phyloP scores from a whole-genome alignment of 2,113 vertebrate species.

The Picathartes gymnocephalus region DNA sequence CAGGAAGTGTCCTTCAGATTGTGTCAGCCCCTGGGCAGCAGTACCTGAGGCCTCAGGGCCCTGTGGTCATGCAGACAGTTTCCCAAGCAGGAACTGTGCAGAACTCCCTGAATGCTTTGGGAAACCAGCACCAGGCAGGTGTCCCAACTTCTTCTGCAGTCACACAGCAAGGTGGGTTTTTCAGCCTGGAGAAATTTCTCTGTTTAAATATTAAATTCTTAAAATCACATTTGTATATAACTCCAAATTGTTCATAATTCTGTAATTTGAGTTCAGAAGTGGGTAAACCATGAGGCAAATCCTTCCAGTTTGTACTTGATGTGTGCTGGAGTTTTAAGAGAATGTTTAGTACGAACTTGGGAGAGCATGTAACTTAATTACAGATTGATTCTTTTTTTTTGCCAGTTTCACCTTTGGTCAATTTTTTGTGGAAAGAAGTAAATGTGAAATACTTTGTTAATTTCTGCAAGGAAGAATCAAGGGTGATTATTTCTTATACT shows the following conservation, averaged over 20 bases:
- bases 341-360: background rate
- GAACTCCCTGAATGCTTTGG: conserved; percentile 73
- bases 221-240: rapidly evolving
- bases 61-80: conserved; percentile 84
- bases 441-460: background rate
- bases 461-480: background rate
- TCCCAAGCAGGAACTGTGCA: conserved; percentile 76
- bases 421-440: background rate
- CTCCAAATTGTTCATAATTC: background rate
- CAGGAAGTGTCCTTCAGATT: conserved; percentile 92
- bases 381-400: background rate
- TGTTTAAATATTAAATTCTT: background rate
- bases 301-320: background rate
- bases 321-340: background rate
- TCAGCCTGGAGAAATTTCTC: background rate
- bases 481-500: background rate
- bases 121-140: conserved; percentile 67
- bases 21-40: conserved; percentile 87
- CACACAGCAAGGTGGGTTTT: conserved; percentile 72
- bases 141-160: conserved; percentile 67
- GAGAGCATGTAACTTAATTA: background rate
- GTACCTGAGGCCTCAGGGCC: conserved; percentile 82
- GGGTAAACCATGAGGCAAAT: background rate
- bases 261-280: background rate
- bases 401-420: background rate